phyloP scores from a whole-genome alignment of 2,888 invertebrate genomes.

The Thymelicus sylvestris region DNA sequence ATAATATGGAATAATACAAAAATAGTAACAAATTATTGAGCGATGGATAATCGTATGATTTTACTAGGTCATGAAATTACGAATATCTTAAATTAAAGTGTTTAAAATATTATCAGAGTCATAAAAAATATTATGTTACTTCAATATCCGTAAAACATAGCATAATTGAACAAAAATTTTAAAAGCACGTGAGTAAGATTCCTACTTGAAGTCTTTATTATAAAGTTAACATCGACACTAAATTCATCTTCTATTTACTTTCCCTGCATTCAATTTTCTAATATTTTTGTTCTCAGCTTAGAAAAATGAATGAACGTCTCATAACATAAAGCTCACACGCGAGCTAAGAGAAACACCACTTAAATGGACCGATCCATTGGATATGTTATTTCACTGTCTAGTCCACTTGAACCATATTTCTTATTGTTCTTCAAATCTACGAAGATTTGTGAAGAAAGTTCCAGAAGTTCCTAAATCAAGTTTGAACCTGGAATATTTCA shows the following conservation, averaged over 20 bases:
- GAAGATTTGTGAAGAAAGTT: no score
- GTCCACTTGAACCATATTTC: conserved; percentile 80
- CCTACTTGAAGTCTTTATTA: background rate
- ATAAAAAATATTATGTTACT: no score
- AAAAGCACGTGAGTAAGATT: background rate
- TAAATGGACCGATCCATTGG: conserved; percentile 53
- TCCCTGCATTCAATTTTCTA: conserved; percentile 2
- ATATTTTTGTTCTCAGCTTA: conserved; percentile 25
- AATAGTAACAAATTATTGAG: no score
- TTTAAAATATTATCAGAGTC: no score
- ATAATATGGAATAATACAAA: no score
- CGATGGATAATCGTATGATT: no score
- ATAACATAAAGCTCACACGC: conserved; percentile 44
- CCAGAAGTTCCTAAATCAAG: no score
- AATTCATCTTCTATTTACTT: conserved; percentile 15
- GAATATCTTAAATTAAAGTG: no score
- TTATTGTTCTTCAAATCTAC: conserved; percentile 71
- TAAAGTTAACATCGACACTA: background rate
- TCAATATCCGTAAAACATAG: no score
- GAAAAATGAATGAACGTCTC: conserved; percentile 38
- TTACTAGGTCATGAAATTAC: no score
- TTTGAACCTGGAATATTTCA: no score
- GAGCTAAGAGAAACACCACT: conserved; percentile 62
- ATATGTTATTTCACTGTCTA: conserved; percentile 66
- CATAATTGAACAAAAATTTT: background rate